These are phyloP conservation scores for Gasterosteus nipponicus DNA, from an alignment of 2,113 vertebrate species.

Conservation along the genomic window DNA sequence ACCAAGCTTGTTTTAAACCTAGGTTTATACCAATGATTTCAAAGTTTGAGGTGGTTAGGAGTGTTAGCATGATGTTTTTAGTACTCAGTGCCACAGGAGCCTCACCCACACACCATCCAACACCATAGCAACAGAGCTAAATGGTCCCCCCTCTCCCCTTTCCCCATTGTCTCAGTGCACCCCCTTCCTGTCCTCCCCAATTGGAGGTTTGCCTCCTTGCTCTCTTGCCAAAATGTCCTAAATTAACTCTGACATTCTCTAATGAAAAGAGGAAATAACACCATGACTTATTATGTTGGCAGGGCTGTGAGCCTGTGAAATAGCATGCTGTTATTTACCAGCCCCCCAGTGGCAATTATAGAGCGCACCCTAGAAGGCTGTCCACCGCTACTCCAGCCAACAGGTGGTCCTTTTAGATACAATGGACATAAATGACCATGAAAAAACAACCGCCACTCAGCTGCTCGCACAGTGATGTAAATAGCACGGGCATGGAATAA, in stretches of 20 bases:
- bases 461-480: conserved; percentile 35
- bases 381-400: conserved; percentile 35
- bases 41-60: too few relatives aligned
- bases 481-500: conserved; percentile 28
- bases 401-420: conserved; percentile 74
- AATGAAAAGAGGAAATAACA: conserved; percentile 66
- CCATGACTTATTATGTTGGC: conserved; percentile 41
- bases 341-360: conserved; percentile 69
- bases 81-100: conserved; percentile 39
- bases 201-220: conserved; percentile 39
- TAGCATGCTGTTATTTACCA: conserved; percentile 68
- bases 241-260: conserved; percentile 77
- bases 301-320: conserved; percentile 50
- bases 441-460: conserved; percentile 56
- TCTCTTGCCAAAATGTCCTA: conserved; percentile 52
- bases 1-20: too few relatives aligned
- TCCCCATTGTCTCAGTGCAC: conserved; percentile 14
- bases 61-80: conserved; percentile 32
- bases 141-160: conserved; percentile 22
- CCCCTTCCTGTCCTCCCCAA: conserved; percentile 22
- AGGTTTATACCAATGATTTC: too few relatives aligned
- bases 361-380: conserved; percentile 46
- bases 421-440: conserved; percentile 65
- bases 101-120: neutral
- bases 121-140: conserved; percentile 41